These are phyloP conservation scores for Clarias macrocephalus DNA, from an alignment of 2,113 vertebrate species.

Conservation along the genomic window DNA sequence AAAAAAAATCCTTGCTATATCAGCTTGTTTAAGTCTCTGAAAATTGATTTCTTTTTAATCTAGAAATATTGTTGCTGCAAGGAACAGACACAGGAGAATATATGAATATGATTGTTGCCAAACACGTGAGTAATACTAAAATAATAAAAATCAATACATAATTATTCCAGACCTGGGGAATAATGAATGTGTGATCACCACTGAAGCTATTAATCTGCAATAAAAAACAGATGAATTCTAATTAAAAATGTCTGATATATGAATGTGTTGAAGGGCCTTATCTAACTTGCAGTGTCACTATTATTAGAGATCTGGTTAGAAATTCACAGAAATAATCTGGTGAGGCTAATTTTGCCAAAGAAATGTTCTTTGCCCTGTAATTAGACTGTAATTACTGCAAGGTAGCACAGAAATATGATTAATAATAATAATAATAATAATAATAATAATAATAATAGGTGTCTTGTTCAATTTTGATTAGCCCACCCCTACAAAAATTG, in stretches of 20 bases:
- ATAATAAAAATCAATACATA: constrained; percentile 7
- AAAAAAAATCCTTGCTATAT: neutral
- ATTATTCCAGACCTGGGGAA: neutral
- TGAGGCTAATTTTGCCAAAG: neutral
- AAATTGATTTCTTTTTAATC: neutral
- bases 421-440: neutral
- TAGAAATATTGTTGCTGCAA: constrained; percentile 6
- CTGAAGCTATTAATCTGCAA: neutral
- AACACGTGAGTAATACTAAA: neutral
- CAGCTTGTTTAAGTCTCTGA: neutral
- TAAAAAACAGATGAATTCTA: neutral
- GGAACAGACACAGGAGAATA: neutral
- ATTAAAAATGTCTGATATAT: neutral
- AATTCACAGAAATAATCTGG: constrained; percentile 14
- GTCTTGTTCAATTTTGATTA: neutral
- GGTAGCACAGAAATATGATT: neutral
- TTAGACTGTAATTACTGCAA: neutral
- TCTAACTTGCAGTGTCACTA: neutral
- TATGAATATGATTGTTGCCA: neutral
- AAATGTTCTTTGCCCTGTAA: neutral
- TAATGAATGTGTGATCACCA: neutral
- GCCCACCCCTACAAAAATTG: neutral
- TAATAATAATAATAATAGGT: neutral
- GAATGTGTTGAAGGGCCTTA: neutral
- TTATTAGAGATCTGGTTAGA: neutral